Evolutionary conservation across 2,113 vertebrate genomes (phyloP), one percentile per base, ranked within the genome.

Genomic region (Ovibos moschatus): DNA sequence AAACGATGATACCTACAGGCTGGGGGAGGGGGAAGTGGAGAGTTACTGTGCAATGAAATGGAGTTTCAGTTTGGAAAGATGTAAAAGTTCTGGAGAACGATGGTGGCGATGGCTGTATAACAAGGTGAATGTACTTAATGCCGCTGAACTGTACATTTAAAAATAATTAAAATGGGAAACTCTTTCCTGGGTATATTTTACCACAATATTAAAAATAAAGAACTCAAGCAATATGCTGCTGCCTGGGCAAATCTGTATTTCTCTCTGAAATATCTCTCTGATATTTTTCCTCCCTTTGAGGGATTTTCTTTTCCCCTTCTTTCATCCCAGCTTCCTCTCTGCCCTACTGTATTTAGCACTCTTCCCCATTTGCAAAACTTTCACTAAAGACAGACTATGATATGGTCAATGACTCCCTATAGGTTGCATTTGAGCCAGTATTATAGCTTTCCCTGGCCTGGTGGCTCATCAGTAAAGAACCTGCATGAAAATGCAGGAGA

Each of bases 321-420:
- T 50, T 87, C 10, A 82, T 51, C 12, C 36, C 40, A n/a, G 45
- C 58, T 53, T 60, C 62, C 21, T 60, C 13, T 51, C 57, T 47
- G 16, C 12, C 6, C 5, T 40, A 3, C 12, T 58, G 58, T 9
- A 90, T 58, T 87, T 53, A 58, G 33, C 58, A 28, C 25, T 64
- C 51, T 79, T 86, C 40, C 27, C 6, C 50, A 43, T 12, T 94
- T 82, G 57, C 33, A 64, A 67, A 92, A 62, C 60, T 51, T 93
- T 43, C 58, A 89, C 40, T 60, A 55, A 93, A 51, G 86, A 62
- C 50, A 60, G n/a, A 36, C 30, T 93, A 13, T 13, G 87, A 62
- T 53, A 82, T 21, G 55, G 4, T 62, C 36, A 62, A 11, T 58
- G 55, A 62, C 23, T 45, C 43, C 90, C 67, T 36, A 10, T 23